Percentiles rank a stretch among this genome's conserved stretches.
Conservation (phyloP, 1,140 invertebrate species). For the Glomeris maerens region DNA sequence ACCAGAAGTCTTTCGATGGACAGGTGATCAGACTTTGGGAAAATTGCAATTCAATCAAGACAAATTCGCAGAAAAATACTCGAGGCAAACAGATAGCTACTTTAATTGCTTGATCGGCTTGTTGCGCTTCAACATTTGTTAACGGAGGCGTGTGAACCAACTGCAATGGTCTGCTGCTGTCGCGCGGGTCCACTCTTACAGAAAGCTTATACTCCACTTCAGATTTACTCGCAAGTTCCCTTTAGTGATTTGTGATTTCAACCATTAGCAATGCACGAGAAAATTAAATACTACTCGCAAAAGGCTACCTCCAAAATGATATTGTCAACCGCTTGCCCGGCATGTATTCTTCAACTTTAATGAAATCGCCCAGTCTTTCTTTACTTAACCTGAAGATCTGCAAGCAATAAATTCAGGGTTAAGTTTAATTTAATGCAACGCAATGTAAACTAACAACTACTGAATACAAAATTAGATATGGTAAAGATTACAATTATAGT, state of each 20-base stretch:
- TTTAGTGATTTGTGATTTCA: no score
- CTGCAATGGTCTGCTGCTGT: conserved; percentile 62
- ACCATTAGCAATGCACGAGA: no score
- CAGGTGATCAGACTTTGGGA: conserved; percentile 55
- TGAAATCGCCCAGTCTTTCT: conserved; percentile 75
- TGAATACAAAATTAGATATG: no score
- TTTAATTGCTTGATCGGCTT: conserved; percentile 32
- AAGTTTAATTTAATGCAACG: no score
- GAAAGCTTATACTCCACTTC: conserved; percentile 74
- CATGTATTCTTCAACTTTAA: conserved; percentile 82
- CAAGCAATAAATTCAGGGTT: no score
- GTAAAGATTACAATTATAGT: no score
- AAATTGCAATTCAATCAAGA: no score
- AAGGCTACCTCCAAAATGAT: conserved; percentile 73
- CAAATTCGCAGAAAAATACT: no score
- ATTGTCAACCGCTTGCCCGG: conserved; percentile 75
- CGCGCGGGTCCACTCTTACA: conserved; percentile 70
- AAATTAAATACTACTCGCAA: no score
- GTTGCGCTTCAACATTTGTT: conserved; percentile 42
- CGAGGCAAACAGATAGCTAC: no score
- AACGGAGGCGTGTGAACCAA: conserved; percentile 78
- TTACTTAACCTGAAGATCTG: conserved; percentile 51
- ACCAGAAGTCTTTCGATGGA: conserved; percentile 91
- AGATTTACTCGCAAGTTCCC: conserved; percentile 48
- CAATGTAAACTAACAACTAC: no score